A percentile compares a stretch with the other conserved stretches of the same genome.
Evolutionary conservation across 37 sponge, comb jelly and placozoan species (phyloP).

Genomic region (Chondrilla cf. caribensis): DNA sequence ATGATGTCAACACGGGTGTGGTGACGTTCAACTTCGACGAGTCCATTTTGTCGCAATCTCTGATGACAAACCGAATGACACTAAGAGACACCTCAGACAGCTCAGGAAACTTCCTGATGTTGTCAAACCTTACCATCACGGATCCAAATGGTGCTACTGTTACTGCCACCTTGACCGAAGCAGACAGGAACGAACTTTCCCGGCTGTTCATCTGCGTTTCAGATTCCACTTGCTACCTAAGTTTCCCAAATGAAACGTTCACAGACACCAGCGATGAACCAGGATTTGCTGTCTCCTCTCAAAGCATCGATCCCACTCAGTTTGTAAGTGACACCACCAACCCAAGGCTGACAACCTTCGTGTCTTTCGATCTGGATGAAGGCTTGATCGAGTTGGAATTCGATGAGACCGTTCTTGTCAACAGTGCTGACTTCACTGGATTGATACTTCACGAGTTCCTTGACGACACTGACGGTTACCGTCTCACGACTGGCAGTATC

Average conservation of each 20-base stretch:
- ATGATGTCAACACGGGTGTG: slow-evolving; percentile 22
- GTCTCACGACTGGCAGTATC: slow-evolving; percentile 45
- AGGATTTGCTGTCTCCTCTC: neutral
- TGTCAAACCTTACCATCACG: slow-evolving; percentile 36
- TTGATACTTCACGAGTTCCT: neutral
- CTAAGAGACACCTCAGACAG: neutral
- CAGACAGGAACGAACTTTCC: neutral
- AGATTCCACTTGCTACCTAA: neutral
- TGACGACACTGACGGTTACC: slow-evolving; percentile 31
- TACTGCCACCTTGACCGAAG: slow-evolving; percentile 22
- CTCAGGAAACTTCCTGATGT: slow-evolving; percentile 1
- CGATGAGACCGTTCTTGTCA: neutral
- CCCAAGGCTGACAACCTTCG: neutral
- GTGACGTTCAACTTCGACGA: neutral
- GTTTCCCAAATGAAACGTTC: slow-evolving; percentile 6
- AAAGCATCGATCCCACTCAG: neutral
- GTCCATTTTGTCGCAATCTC: slow-evolving; percentile 42
- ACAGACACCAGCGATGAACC: slow-evolving; percentile 12
- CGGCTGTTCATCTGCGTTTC: neutral
- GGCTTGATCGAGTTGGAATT: neutral
- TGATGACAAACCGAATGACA: slow-evolving; percentile 10
- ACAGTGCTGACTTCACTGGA: neutral
- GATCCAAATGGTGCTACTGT: slow-evolving; percentile 41
- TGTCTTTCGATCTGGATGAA: neutral
- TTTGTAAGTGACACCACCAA: neutral